A percentile compares a stretch with the other conserved stretches of the same genome.
These are phyloP conservation scores for Argyrosomus japonicus DNA, from an alignment of 2,113 vertebrate species.

Conservation along the genomic window DNA sequence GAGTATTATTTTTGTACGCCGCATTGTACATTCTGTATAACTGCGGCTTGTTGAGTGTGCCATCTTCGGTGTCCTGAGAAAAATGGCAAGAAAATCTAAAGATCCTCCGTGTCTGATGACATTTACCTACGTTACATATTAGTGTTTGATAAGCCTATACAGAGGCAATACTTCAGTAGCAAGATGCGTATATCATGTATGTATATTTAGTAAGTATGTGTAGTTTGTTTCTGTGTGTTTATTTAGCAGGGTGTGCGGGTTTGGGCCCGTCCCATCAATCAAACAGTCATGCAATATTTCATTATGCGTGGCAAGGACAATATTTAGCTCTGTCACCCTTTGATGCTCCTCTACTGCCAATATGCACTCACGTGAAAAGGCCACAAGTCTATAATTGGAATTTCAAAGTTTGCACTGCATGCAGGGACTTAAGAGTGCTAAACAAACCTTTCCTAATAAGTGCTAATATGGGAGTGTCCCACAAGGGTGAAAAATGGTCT, in stretches of 20 bases:
- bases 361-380: neutral
- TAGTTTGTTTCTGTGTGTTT: conserved; percentile 22
- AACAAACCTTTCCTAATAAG: neutral
- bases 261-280: conserved; percentile 14
- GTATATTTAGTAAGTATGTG: neutral
- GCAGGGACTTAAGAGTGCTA: neutral
- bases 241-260: conserved; percentile 32
- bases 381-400: neutral
- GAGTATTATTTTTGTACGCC: too few relatives aligned
- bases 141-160: conserved; percentile 2
- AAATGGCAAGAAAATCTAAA: neutral
- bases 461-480: neutral
- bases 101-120: neutral
- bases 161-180: neutral
- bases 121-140: conserved; percentile 6
- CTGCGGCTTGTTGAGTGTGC: too few relatives aligned
- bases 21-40: too few relatives aligned
- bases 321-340: neutral
- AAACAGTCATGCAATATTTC: conserved; percentile 6
- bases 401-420: conserved; percentile 9
- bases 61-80: neutral
- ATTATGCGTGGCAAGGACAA: neutral
- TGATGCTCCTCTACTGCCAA: too few relatives aligned
- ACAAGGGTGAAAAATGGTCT: neutral
- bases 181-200: neutral